A percentile compares a stretch with the other conserved stretches of the same genome.
phyloP scores from a whole-genome alignment of 2,888 invertebrate genomes.

The Sicus ferrugineus region DNA sequence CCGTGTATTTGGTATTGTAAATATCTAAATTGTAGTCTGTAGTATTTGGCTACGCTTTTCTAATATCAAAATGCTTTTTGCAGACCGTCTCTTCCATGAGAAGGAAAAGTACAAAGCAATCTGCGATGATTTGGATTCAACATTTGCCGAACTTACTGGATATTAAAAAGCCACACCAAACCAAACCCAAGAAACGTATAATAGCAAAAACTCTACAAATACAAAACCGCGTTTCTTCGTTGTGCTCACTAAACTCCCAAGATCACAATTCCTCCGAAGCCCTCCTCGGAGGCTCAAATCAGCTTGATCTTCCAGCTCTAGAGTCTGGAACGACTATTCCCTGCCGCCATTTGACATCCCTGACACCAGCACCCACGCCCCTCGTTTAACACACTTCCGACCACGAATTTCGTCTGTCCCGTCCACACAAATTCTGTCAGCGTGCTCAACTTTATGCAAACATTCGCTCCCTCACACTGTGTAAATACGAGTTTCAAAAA shows the following conservation, averaged over 20 bases:
- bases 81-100: conserved; percentile 82
- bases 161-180: conserved; percentile 71
- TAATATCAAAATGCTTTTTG: conserved; percentile 66
- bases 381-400: no score
- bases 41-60: conserved; percentile 47
- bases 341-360: neutral
- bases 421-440: no score
- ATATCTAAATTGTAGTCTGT: conserved; percentile 20
- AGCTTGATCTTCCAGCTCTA: neutral
- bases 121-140: conserved; percentile 96
- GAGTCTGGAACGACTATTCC: neutral
- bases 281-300: neutral
- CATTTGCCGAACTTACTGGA: conserved; percentile 96
- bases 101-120: conserved; percentile 95
- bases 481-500: no score
- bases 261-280: neutral
- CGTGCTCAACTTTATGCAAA: no score
- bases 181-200: neutral
- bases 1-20: conserved; percentile 22
- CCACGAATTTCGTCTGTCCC: no score
- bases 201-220: neutral
- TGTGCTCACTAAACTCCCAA: neutral
- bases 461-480: no score
- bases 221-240: neutral
- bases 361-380: neutral